Percentiles rank a stretch among this genome's conserved stretches.
Evolutionary conservation across 2,797 vertebrate species (phyloP).

Genomic region (Clamator glandarius): DNA sequence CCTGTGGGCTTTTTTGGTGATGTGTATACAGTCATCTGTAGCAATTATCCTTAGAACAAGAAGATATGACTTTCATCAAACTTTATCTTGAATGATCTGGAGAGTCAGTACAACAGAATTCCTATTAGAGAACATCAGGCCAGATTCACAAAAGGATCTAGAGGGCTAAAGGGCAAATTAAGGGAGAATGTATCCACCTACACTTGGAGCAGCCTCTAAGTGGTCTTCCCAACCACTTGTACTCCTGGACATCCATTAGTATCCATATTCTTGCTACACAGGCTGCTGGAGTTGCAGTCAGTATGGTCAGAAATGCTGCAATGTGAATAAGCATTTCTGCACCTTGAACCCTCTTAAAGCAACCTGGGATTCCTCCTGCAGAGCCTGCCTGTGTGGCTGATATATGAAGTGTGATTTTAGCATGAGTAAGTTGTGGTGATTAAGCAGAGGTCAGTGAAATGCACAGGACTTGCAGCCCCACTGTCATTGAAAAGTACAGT

Average conservation of each 20-base stretch:
- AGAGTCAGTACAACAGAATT: neutral
- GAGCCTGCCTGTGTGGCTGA: neutral
- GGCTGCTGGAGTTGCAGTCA: neutral
- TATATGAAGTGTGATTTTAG: neutral
- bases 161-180: neutral
- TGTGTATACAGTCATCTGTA: neutral
- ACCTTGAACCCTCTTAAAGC: neutral
- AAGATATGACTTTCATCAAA: neutral
- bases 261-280: neutral
- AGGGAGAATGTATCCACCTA: fast-evolving
- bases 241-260: neutral
- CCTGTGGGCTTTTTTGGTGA: neutral
- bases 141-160: neutral
- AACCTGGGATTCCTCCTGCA: neutral
- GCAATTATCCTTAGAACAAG: neutral
- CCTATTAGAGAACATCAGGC: neutral
- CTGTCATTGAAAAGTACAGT: neutral
- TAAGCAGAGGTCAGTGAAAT: neutral
- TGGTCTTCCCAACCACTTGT: neutral
- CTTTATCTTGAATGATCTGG: neutral
- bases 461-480: neutral
- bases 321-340: neutral
- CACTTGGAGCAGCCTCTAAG: neutral
- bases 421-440: neutral
- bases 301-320: neutral